Conservation (phyloP, 2,797 vertebrate species). For the Alauda arvensis region DNA sequence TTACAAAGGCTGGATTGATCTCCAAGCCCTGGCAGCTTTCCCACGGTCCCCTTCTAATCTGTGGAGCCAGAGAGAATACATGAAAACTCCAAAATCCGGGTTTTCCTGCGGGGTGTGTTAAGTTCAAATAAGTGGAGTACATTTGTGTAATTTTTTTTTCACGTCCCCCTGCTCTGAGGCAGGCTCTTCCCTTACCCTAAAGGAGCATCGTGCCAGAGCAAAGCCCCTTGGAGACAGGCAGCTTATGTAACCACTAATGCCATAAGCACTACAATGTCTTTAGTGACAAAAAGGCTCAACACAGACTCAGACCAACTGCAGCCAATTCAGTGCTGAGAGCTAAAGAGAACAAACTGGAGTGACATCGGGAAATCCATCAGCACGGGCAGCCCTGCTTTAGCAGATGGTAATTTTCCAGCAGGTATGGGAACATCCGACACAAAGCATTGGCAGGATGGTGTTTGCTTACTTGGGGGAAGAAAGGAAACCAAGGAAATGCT, state of each 20-base stretch:
- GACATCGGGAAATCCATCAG: neutral
- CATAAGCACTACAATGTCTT: constrained; percentile 38
- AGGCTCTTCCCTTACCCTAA: constrained; percentile 38
- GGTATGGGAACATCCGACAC: neutral
- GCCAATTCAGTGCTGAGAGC: neutral
- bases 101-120: neutral
- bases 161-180: neutral
- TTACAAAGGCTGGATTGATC: constrained; percentile 64
- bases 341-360: neutral
- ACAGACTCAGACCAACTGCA: neutral
- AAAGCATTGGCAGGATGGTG: neutral
- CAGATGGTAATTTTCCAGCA: neutral
- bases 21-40: constrained; percentile 66
- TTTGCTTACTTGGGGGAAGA: neutral
- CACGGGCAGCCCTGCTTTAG: neutral
- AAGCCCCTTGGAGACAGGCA: constrained; percentile 16
- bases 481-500: neutral
- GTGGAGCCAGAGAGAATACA: constrained; percentile 4
- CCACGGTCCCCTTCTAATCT: constrained; percentile 58
- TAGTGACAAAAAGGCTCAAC: constrained; percentile 47
- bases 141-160: neutral
- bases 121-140: neutral
- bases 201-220: constrained; percentile 32
- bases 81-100: constrained; percentile 7
- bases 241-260: constrained; percentile 51